Evolutionary conservation across 2,113 vertebrate genomes (phyloP).

Genomic region (Maccullochella peelii): DNA sequence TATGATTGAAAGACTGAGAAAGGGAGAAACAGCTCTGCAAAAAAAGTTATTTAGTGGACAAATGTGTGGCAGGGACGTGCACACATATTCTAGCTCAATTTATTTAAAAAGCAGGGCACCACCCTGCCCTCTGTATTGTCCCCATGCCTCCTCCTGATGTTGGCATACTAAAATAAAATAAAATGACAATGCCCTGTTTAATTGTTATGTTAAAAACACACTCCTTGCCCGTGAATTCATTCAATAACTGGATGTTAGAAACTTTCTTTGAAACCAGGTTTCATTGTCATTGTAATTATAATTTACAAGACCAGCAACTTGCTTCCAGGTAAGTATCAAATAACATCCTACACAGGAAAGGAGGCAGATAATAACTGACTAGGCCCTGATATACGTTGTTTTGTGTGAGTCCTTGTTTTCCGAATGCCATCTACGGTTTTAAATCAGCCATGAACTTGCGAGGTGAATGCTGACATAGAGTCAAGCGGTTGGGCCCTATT

Average conservation of each 20-base stretch:
- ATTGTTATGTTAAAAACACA: background rate
- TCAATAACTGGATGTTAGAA: background rate
- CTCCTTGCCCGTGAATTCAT: background rate
- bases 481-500: too few relatives aligned
- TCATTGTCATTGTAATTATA: background rate
- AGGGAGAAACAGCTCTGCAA: background rate
- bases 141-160: background rate
- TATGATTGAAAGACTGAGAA: slow-evolving; percentile 20
- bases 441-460: too few relatives aligned
- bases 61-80: background rate
- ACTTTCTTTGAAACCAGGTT: background rate
- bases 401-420: background rate
- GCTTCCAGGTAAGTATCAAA: background rate
- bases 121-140: background rate
- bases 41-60: background rate
- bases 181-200: background rate
- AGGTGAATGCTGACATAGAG: too few relatives aligned
- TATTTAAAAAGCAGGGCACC: background rate
- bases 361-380: background rate
- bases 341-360: background rate
- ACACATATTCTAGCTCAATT: background rate
- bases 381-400: too few relatives aligned
- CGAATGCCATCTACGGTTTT: background rate
- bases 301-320: background rate
- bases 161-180: background rate